Percentiles rank a stretch among this genome's conserved stretches.
These are phyloP conservation scores for Eumeta japonica DNA, from an alignment of 1,140 invertebrate genomes.

Conservation along the genomic window DNA sequence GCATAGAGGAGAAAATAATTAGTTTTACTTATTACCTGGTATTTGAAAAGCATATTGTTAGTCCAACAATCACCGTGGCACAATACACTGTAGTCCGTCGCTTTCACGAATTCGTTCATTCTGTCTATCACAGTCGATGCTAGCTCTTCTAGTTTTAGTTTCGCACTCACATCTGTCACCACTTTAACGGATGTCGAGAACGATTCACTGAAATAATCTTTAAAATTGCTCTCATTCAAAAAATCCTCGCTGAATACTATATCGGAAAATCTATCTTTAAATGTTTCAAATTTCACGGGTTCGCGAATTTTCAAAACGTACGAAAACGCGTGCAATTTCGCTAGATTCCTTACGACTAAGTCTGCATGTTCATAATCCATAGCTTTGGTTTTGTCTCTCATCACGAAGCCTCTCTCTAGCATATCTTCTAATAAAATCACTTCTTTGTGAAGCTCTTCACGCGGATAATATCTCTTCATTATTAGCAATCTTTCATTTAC, in stretches of 20 bases:
- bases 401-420: slow-evolving; percentile 21
- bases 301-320: slow-evolving; percentile 26
- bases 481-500: slow-evolving; percentile 21
- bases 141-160: slow-evolving; percentile 22
- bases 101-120: slow-evolving; percentile 23
- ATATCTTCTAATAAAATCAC: slow-evolving; percentile 41
- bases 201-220: slow-evolving; percentile 34
- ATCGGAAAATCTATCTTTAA: slow-evolving; percentile 26
- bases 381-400: slow-evolving; percentile 19
- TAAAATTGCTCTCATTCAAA: slow-evolving; percentile 35
- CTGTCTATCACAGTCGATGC: slow-evolving; percentile 25
- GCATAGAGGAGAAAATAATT: no score
- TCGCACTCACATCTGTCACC: slow-evolving; percentile 21
- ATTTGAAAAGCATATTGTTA: slow-evolving; percentile 41
- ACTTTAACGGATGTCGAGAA: slow-evolving; percentile 33
- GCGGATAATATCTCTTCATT: slow-evolving; percentile 26
- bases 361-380: slow-evolving; percentile 21
- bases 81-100: slow-evolving; percentile 30
- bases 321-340: slow-evolving; percentile 40
- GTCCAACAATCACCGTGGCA: slow-evolving; percentile 49
- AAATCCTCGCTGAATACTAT: slow-evolving; percentile 33
- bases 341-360: slow-evolving; percentile 30
- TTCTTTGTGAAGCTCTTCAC: slow-evolving; percentile 29
- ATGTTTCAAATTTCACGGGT: slow-evolving; percentile 13
- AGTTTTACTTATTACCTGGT: no score